Evolutionary conservation across 2,113 vertebrate genomes (phyloP), one percentile per base, ranked within the genome.

Genomic region (Dasypus novemcinctus): DNA sequence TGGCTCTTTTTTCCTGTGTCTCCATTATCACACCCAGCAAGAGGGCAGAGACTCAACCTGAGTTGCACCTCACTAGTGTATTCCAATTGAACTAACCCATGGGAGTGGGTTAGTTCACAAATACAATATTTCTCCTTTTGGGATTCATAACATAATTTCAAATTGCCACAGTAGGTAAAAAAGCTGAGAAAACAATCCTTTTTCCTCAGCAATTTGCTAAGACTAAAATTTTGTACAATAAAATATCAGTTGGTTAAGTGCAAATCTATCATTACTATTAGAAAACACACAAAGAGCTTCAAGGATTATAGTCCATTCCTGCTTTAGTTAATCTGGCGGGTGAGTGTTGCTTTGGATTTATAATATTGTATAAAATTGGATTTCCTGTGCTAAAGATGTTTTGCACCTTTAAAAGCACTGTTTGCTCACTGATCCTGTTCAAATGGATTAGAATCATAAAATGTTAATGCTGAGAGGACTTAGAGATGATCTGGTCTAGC

Each of bases 211-310:
- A n/a, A 83, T 38, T 90, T 43, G 36, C 13, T 87, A 69, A 75
- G 18, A 91, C 74, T 91, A 82, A 61, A 83, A 83, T 88, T 83
- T 75, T 86, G 79, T 59, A 41, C 12, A 87, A 59, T 81, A 78
- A 90, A 76, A 36, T 64, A 74, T 61, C 79, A 92, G 23, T 49
- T 92, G 46, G 4, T 25, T 71, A 74, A 76, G 27, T 63, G 12
- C 52, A 78, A 63, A 61, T 91, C 31, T 82, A 64, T 75, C 68
- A 59, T 31, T 27, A 54, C 31, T 72, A 33, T 41, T n/a, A 59
- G 57, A 88, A 92, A 96, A 74, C 33, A n/a, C 20, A n/a, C n/a
- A 71, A 43, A 43, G 18, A 52, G 15, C 49, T 72, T 89, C 61
- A 76, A 43, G 63, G 85, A 81, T 9, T 38, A 69, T 59, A 57